Base-by-base conservation (phyloP, 2,888 invertebrate species). In the Nebria salina region DNA sequence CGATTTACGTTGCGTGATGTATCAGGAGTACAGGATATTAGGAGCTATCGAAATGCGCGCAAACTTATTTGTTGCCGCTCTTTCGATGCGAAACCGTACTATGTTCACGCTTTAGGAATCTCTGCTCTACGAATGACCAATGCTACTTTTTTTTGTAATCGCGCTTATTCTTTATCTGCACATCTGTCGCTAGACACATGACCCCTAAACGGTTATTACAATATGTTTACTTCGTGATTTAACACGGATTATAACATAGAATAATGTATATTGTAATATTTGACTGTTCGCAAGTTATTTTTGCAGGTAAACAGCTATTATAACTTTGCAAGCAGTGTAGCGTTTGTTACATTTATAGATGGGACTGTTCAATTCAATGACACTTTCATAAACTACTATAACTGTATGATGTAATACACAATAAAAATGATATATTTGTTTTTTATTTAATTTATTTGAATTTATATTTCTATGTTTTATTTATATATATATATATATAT, bases 1-100 rank as follows among this genome's bases (percentile, higher is more conserved):
- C 20, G n/a, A 72, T 25, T 70, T 72, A 75, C 54, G 34, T 70
- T 75, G 54, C 80, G 80, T 72, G 72, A 80, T 75, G 80, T 80
- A 80, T 80, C 75, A 80, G 80, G 80, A 26, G 80, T 72, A 54
- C 80, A 80, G 80, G 20, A 68, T 15, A 9, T 11, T 9, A 70
- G 79, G 64, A 75, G 54, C 68, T 75, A 70, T 65, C 8, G 11
- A 70, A 25, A 26, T 70, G 70, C 70, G 70, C 70, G 70, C 70
- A 26, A 54, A 54, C 54, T 54, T 54, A 11, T 11, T 9, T 54
- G 54, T 54, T 54, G 54, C 54, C 54, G 54, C 54, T 13, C 13
- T 6, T 54, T 54, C 13, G 68, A 26, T 64, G 65, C 72, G 72
- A 65, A 72, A 54, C 65, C 15, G 54, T 26, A 70, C 54, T 72